Base-by-base conservation (phyloP, 2,888 invertebrate species). In the Melieria crassipennis region DNA sequence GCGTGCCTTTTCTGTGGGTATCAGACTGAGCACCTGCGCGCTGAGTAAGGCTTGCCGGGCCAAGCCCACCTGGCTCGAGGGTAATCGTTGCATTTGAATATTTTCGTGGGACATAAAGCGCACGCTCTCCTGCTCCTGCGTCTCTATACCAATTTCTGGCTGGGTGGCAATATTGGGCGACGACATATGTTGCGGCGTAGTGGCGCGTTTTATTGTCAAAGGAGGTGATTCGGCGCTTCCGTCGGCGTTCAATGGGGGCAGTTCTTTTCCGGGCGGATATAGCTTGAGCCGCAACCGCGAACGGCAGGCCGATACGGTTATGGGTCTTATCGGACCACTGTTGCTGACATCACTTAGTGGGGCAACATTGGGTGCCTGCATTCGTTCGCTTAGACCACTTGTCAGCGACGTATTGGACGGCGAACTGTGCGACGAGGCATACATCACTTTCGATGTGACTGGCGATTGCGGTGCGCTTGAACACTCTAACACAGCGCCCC, bases 1-100 rank as follows among this genome's bases (percentile, higher is more conserved):
- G 79, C 94, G 88, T 46, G 94, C 95, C 85, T 93, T 94, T 77
- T 92, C 91, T 3, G 94, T 93, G 42, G 95, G 94, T 82, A 95
- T 94, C 74, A 94, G 89, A 85, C 94, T 91, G 73, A 94, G 87
- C 72, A 94, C 93, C 86, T 94, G 93, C 74, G 94, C 94, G 57
- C 93, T 93, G 81, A 94, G 89, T 77, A 94, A 86, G 46, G 93
- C 91, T 82, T 93, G 92, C 75, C 92, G 89, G 50, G 92, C 93
- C 69, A 85, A 71, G 5, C 85, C 84, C 4, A 83, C 66, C n/a
- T 75, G 78, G 55, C 81, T 77, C 0, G 82, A 82, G 4, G 78
- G 77, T 13, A 83, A 81, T 4, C 81, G 79, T 57, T 81, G 79
- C 50, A 82, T 76, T 69, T 82, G 82, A 77, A 86, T 85, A 69